Conservation (phyloP, 2,113 vertebrate genomes). For the Syrmaticus mikado region DNA sequence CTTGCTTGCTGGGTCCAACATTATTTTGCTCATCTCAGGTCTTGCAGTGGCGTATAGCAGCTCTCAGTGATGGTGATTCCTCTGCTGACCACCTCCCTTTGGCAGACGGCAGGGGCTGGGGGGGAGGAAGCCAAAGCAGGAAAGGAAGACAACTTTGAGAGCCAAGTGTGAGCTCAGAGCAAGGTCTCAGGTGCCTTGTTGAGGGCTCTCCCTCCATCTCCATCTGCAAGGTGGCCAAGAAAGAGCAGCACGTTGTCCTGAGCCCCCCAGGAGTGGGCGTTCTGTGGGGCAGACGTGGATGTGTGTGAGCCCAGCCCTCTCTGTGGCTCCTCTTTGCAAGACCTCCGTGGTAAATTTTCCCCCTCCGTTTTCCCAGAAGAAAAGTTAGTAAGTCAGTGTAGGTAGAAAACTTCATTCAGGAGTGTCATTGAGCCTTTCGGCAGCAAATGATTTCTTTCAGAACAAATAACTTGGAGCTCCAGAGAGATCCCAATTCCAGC, state of each 20-base stretch:
- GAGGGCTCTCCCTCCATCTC: not conserved
- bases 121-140: not conserved
- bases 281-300: not conserved
- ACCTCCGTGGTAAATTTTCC: accelerated
- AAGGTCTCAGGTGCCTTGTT: accelerated
- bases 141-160: not conserved
- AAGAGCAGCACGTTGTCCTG: accelerated
- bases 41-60: not conserved
- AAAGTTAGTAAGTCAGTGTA: not conserved
- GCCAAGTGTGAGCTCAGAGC: not conserved
- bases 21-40: not conserved
- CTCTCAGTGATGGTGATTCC: too few species aligned
- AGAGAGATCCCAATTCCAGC: not conserved
- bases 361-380: not conserved
- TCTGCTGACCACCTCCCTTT: not conserved
- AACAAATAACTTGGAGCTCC: not conserved
- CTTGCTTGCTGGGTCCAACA: not conserved
- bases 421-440: not conserved
- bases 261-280: not conserved
- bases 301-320: not conserved
- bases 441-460: not conserved
- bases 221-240: accelerated
- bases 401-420: not conserved
- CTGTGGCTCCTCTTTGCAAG: not conserved
- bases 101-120: not conserved